A percentile compares a stretch with the other conserved stretches of the same genome.
phyloP scores from a whole-genome alignment of 2,113 vertebrate species.

The Parotia lawesii region DNA sequence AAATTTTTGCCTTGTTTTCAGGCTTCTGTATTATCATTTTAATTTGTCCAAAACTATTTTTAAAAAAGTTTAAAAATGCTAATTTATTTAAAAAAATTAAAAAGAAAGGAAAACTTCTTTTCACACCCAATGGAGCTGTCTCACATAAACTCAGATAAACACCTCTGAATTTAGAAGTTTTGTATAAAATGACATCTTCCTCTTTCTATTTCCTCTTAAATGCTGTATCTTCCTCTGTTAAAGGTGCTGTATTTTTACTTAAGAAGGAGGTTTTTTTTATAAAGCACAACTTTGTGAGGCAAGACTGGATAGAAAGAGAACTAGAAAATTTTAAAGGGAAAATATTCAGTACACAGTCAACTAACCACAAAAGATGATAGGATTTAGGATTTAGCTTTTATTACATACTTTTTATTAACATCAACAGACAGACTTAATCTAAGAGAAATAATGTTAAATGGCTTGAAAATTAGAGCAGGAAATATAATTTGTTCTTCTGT shows the following conservation, averaged over 20 bases:
- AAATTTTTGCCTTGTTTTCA: not conserved
- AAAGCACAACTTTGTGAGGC: not conserved
- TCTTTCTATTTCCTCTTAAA: not conserved
- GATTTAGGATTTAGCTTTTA: not conserved
- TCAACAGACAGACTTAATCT: not conserved
- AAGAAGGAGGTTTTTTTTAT: not conserved
- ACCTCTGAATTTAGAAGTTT: not conserved
- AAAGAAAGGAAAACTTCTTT: not conserved
- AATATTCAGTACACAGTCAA: not conserved
- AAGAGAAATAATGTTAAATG: not conserved
- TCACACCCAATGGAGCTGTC: not conserved
- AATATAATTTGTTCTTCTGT: not conserved
- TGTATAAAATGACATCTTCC: not conserved
- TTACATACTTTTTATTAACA: not conserved
- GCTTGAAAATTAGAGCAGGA: not conserved
- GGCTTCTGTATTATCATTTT: not conserved
- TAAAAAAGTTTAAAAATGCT: not conserved
- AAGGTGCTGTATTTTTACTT: not conserved
- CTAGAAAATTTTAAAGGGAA: not conserved
- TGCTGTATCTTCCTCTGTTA: not conserved
- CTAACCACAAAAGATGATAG: not conserved
- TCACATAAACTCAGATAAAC: not conserved
- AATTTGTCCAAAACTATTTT: not conserved
- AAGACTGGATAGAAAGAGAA: not conserved
- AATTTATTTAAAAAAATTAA: not conserved